Base-by-base conservation (phyloP, 2,888 invertebrate species). In the Drosophila neonasuta region DNA sequence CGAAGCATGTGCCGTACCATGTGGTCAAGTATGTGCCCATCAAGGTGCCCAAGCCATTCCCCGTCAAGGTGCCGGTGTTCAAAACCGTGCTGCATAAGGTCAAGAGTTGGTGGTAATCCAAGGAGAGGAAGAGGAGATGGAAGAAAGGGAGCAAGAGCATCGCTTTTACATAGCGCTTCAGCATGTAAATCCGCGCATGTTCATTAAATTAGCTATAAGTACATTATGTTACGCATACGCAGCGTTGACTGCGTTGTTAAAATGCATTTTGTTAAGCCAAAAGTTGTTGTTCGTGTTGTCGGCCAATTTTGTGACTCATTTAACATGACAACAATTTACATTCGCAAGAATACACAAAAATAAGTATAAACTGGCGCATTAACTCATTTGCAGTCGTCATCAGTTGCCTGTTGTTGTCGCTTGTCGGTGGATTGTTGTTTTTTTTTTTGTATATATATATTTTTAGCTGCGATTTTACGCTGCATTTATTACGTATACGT, bases 31-130 rank as follows among this genome's bases (percentile, higher is more conserved):
- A 96, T 59, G 93, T 95, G 9, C 94, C 94, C 63, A 94, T 96
- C 3, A 94, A 95, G 77, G 94, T 96, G 34, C 95, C 96, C 32
- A 94, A 95, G 77, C 96, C 96, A 0, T 95, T 94, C 89, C 95
- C 96, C 20, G 94, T 96, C 2, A 94, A 94, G 88, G 93, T 96
- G 67, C 95, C 94, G 61, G 93, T 95, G 9, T 92, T 93, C 80
- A 93, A 93, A 83, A 93, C 93, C 60, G 92, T 93, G 59, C 91
- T 93, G 72, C 93, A 93, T 79, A 93, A 93, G 87, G 88, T 91
- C 32, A 91, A 91, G 60, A 80, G 89, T 34, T 88, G 88, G 88
- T 90, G 90, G 90, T 90, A 79, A 30, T 4, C 6, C 24, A 24
- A 24, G 24, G 6, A 3, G 3, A 5, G 29, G 5, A 17, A 13